Percentiles rank a stretch among this genome's conserved stretches.
Evolutionary conservation across 2,888 invertebrate genomes (phyloP).

Genomic region (Lydus trimaculatus): DNA sequence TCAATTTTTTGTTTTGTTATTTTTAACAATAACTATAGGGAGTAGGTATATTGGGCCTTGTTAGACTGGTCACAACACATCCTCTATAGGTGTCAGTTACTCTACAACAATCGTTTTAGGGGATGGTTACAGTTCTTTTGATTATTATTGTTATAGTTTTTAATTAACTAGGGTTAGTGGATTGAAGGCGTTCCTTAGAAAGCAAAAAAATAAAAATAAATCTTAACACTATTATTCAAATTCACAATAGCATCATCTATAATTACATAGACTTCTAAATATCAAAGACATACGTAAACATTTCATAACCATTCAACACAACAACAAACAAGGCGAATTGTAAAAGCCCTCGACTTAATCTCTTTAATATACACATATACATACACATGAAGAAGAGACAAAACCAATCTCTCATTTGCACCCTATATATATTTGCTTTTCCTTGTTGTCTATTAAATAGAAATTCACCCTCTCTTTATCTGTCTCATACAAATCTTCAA

Average conservation of each 20-base stretch:
- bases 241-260: background rate
- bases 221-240: background rate
- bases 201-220: background rate
- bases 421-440: constrained; percentile 1
- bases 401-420: constrained; percentile 8
- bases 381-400: constrained; percentile 3
- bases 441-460: constrained; percentile 2
- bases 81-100: constrained; percentile 27
- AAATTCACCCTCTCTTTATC: constrained; percentile 5
- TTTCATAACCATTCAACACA: constrained; percentile 31
- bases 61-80: background rate
- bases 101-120: background rate
- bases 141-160: constrained; percentile 6
- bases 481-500: constrained; percentile 8
- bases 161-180: constrained; percentile 16
- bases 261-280: background rate
- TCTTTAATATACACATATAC: constrained; percentile 30
- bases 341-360: constrained; percentile 29
- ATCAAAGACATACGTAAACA: constrained; percentile 14
- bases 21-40: background rate
- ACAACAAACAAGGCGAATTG: constrained; percentile 25
- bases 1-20: constrained; percentile 4
- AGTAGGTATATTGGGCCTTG: background rate
- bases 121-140: background rate
- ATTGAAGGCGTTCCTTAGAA: background rate